These are phyloP conservation scores for Heliornis fulica DNA, from an alignment of 2,113 vertebrate genomes.

Conservation along the genomic window DNA sequence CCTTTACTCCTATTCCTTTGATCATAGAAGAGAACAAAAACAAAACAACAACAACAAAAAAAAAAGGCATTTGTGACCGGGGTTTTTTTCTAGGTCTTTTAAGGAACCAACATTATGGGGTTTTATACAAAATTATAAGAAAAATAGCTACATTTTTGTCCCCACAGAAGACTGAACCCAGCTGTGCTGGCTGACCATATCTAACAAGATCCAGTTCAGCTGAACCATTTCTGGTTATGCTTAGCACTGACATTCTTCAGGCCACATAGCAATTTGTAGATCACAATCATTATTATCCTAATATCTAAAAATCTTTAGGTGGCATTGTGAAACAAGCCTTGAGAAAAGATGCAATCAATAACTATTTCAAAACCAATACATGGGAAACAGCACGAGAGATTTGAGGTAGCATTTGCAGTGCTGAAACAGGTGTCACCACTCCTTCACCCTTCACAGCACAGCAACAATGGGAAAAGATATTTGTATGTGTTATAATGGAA, in stretches of 20 bases:
- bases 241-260: not conserved
- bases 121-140: not conserved
- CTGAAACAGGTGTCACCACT: not conserved
- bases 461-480: not conserved
- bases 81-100: not conserved
- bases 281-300: not conserved
- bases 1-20: not conserved
- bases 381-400: not conserved
- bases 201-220: not conserved
- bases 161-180: not conserved
- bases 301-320: not conserved
- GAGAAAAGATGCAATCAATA: not conserved
- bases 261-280: not conserved
- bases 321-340: not conserved
- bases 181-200: not conserved
- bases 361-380: not conserved
- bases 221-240: not conserved
- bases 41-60: too few relatives aligned
- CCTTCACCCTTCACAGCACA: not conserved
- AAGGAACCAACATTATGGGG: not conserved
- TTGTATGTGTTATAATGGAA: not conserved
- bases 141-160: not conserved
- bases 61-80: not conserved
- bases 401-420: not conserved
- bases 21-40: not conserved